Conservation (phyloP, 23 tunicate genomes). For the Phallusia fumigata region DNA sequence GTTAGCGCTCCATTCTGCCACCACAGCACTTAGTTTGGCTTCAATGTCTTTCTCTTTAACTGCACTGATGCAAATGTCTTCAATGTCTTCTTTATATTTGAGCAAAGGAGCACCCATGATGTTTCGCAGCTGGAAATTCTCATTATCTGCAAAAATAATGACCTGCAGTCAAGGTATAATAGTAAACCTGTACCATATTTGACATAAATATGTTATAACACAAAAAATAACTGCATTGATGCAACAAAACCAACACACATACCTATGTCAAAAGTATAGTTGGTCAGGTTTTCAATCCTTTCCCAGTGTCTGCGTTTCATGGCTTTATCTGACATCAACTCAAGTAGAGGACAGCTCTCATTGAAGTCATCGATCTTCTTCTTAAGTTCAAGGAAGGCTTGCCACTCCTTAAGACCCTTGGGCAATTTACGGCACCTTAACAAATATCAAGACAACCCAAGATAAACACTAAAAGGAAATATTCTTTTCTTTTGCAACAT, state of each 20-base stretch:
- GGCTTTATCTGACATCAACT: slow-evolving; percentile 94
- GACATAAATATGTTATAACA: no score
- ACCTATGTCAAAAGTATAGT: slow-evolving; percentile 88
- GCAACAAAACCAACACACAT: not conserved
- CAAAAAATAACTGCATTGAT: no score
- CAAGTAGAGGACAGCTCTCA: slow-evolving; percentile 92
- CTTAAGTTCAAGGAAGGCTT: slow-evolving; percentile 82
- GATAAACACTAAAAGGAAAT: no score
- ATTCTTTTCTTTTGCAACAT: no score
- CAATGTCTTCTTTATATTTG: slow-evolving; percentile 95
- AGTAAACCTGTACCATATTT: no score
- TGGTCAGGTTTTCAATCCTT: slow-evolving; percentile 75
- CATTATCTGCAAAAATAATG: slow-evolving; percentile 84
- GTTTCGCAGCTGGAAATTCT: slow-evolving; percentile 89
- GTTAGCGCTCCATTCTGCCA: slow-evolving; percentile 97
- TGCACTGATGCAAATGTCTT: slow-evolving; percentile 99
- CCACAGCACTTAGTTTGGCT: slow-evolving; percentile 80
- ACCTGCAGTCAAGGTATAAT: no score
- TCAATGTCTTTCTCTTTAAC: slow-evolving; percentile 99
- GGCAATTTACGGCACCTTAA: slow-evolving; percentile 97
- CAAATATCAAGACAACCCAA: no score
- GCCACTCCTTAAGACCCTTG: slow-evolving; percentile 96
- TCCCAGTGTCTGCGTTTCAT: slow-evolving; percentile 99
- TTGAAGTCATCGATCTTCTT: slow-evolving; percentile 98
- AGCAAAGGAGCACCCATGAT: slow-evolving; percentile 98